A percentile compares a stretch with the other conserved stretches of the same genome.
phyloP scores from a whole-genome alignment of 2,113 vertebrate genomes.

The Mus musculus region GRCm39 chr9:97917001-97917500 shows the following conservation, averaged over 20 bases:
- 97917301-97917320: neutral
- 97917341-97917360: neutral
- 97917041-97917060: neutral
- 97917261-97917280: neutral
- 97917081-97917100: conserved; percentile 30
- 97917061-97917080: conserved; percentile 50
- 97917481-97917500: too few relatives aligned
- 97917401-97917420: neutral
- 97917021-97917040: neutral
- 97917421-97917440: neutral
- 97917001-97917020: neutral
- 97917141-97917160: neutral
- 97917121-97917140: neutral
- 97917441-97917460: neutral
- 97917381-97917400: neutral
- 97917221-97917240: neutral
- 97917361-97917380: neutral
- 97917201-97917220: neutral
- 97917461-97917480: neutral
- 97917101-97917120: neutral
- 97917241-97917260: neutral
- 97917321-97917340: neutral
- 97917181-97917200: neutral
- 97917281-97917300: neutral
- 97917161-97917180: neutral